Evolutionary conservation across 2,113 vertebrate genomes (phyloP).

Genomic region (Vicugna pacos): DNA sequence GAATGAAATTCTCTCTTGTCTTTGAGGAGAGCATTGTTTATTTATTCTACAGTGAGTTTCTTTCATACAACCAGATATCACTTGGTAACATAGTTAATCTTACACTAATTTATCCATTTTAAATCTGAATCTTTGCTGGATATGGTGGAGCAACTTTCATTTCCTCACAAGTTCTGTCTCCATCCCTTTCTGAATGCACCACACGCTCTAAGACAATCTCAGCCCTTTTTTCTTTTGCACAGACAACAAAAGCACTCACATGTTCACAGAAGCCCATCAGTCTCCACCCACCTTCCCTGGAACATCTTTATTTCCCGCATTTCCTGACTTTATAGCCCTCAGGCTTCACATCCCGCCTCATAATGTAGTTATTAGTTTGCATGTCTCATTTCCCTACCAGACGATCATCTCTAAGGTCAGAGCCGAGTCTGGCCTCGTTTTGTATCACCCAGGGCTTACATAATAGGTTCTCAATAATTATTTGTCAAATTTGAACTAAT

Average conservation of each 20-base stretch:
- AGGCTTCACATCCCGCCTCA: background rate
- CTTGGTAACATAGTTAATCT: background rate
- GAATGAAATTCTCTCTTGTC: background rate
- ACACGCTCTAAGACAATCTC: background rate
- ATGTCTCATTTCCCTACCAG: background rate
- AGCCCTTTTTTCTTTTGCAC: background rate
- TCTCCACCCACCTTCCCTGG: background rate
- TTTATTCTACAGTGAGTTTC: background rate
- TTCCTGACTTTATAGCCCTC: background rate
- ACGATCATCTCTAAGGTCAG: background rate
- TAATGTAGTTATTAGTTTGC: background rate
- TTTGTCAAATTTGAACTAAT: background rate
- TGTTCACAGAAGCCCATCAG: background rate
- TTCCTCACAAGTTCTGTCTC: background rate
- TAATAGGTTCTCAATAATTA: slow-evolving; percentile 4
- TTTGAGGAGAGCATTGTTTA: background rate
- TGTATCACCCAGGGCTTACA: background rate
- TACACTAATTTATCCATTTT: background rate
- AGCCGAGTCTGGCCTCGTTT: background rate
- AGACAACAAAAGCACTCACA: background rate
- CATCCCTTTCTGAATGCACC: background rate
- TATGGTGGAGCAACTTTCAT: background rate
- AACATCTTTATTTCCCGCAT: accelerated
- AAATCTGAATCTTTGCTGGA: background rate
- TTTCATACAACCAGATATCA: background rate